Base-by-base conservation (phyloP, 1,140 invertebrate genomes). In the Gryon sp. region DNA sequence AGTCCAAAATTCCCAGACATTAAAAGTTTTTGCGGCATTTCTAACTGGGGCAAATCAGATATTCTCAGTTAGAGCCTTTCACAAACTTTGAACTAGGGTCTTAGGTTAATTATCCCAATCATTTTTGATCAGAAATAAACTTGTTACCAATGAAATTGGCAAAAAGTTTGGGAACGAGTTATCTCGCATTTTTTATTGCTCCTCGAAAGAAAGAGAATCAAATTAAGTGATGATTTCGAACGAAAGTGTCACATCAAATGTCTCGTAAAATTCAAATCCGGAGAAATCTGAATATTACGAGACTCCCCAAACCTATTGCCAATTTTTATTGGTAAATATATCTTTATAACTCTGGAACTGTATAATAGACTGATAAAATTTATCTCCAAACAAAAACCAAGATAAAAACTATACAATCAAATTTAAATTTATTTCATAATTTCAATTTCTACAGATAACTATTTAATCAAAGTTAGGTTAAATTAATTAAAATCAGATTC, bases 41-140 rank as follows among this genome's bases (percentile, higher is more conserved):
- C 72, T 55, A 76, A 76, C 72, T 68, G 19, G 72, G 63, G 48
- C 63, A 68, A 76, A 76, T 76, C 72, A 68, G 72, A 76, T 76
- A 76, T 68, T 76, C 72, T 62, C 15, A 66, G 52, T 66, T 60
- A 34, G 46, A 46, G 72, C 72, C 72, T 75, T 68, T 66, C 62
- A 48, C 62, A 34, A 66, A 66, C 60, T 53, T 65, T 36, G 18
- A 75, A 66, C 18, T 11, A 40, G 53, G 62, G 62, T 68, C 62
- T 53, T 41, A 48, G 62, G 62, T 75, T 68, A 75, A 75, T 75
- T 66, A 46, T 48, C 53, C 43, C 46, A 65, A 53, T 74, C 28
- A 40, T 60, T 59, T 57, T 9, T 20, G 9, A 32, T 53, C 38
- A 6, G 32, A 73, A 48, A 57, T 34, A 30, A 55, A 72, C 41